phyloP scores from a whole-genome alignment of 2,888 invertebrate genomes.

The Sarcophaga subvicina region DNA sequence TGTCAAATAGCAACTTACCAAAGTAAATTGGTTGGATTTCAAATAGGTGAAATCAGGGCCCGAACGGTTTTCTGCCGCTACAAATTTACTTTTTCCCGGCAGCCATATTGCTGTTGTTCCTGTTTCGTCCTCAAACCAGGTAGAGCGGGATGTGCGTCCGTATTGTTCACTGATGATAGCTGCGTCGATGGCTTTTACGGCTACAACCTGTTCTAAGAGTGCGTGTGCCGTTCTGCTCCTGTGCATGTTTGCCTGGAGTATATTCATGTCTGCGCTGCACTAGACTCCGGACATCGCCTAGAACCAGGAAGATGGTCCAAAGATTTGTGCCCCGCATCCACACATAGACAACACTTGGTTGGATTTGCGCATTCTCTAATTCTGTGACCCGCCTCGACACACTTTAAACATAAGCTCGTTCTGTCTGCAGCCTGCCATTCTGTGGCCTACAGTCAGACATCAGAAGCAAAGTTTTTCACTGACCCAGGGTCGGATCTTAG shows the following conservation, averaged over 20 bases:
- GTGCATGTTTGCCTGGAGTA: constrained; percentile 14
- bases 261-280: not conserved
- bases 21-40: not conserved
- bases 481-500: no score
- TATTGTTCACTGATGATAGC: constrained; percentile 25
- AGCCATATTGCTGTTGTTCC: constrained; percentile 11
- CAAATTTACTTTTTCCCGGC: not conserved
- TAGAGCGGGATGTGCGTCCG: not conserved
- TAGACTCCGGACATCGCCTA: not conserved
- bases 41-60: not conserved
- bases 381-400: not conserved
- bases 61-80: not conserved
- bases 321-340: no score
- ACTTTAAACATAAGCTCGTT: not conserved
- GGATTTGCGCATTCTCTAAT: not conserved
- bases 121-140: not conserved
- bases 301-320: no score
- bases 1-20: constrained; percentile 12
- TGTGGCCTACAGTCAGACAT: no score
- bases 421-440: not conserved
- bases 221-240: not conserved
- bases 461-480: no score
- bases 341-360: not conserved
- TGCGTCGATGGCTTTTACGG: not conserved
- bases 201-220: not conserved